Evolutionary conservation across 1,140 invertebrate species (phyloP).

Genomic region (Pteromalus puparum): DNA sequence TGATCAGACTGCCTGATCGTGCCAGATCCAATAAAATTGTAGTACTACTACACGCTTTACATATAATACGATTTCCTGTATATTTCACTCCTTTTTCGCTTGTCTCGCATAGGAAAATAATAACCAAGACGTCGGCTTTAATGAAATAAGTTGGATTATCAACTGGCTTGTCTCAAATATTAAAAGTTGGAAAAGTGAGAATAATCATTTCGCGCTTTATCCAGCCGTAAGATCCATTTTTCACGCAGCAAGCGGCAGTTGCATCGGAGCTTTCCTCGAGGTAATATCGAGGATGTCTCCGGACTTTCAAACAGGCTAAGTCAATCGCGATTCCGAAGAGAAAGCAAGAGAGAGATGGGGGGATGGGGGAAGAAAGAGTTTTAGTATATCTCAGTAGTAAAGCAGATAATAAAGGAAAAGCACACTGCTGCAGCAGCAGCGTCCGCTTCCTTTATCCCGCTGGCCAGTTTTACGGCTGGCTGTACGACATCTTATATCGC

Average conservation of each 20-base stretch:
- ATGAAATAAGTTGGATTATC: neutral
- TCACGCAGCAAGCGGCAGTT: neutral
- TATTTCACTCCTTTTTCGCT: neutral
- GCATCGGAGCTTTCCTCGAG: neutral
- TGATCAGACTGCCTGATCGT: neutral
- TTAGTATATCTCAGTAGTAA: slow-evolving; percentile 66
- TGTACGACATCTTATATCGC: slow-evolving; percentile 62
- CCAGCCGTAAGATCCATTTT: slow-evolving; percentile 36
- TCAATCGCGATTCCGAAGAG: slow-evolving; percentile 55
- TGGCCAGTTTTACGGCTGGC: slow-evolving; percentile 59
- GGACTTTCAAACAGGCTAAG: slow-evolving; percentile 55
- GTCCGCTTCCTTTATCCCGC: slow-evolving; percentile 47
- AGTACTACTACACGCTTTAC: neutral
- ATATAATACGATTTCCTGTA: neutral
- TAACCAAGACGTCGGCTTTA: neutral
- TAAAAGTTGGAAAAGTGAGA: neutral
- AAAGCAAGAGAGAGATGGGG: neutral
- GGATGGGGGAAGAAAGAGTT: slow-evolving; percentile 52
- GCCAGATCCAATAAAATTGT: neutral
- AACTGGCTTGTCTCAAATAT: neutral
- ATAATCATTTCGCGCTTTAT: neutral
- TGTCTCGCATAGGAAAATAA: neutral
- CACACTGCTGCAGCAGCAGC: slow-evolving; percentile 30
- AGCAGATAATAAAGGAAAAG: slow-evolving; percentile 64
- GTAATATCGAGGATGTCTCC: slow-evolving; percentile 20